Conservation (phyloP, 2,113 vertebrate genomes). For the Antigone vipio region DNA sequence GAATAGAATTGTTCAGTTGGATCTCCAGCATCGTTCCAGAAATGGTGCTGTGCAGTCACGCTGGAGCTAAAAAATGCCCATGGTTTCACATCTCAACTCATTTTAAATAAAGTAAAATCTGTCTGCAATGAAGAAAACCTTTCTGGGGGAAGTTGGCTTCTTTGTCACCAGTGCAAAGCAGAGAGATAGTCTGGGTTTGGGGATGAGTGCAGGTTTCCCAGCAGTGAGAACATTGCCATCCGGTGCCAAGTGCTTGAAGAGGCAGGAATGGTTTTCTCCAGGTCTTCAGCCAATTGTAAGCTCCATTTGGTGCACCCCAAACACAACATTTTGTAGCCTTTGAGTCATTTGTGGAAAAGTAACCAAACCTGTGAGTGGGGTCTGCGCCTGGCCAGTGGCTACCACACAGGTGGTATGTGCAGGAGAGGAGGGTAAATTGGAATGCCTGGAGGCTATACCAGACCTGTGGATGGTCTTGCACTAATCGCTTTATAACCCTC, state of each 20-base stretch:
- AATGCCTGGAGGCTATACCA: not conserved
- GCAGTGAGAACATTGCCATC: not conserved
- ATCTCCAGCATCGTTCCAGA: not conserved
- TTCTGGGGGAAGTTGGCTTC: not conserved
- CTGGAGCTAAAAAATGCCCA: not conserved
- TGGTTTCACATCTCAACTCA: not conserved
- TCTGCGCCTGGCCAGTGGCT: not conserved
- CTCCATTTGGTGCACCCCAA: not conserved
- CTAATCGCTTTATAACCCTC: not conserved
- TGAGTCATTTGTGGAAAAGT: not conserved
- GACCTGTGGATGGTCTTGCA: not conserved
- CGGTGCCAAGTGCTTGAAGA: fast-evolving
- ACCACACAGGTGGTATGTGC: not conserved
- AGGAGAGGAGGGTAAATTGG: not conserved
- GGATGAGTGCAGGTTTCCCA: not conserved
- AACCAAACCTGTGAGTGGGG: not conserved
- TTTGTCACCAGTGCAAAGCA: not conserved
- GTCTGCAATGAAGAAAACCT: not conserved
- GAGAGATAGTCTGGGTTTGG: not conserved
- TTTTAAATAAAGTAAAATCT: not conserved
- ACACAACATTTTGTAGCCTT: not conserved
- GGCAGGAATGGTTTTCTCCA: not conserved
- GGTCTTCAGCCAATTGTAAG: not conserved
- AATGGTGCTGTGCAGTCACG: not conserved
- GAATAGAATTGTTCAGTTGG: no score